These are phyloP conservation scores for Galaxea fascicularis DNA, from an alignment of 92 coral and sea anemone genomes.

Conservation along the genomic window DNA sequence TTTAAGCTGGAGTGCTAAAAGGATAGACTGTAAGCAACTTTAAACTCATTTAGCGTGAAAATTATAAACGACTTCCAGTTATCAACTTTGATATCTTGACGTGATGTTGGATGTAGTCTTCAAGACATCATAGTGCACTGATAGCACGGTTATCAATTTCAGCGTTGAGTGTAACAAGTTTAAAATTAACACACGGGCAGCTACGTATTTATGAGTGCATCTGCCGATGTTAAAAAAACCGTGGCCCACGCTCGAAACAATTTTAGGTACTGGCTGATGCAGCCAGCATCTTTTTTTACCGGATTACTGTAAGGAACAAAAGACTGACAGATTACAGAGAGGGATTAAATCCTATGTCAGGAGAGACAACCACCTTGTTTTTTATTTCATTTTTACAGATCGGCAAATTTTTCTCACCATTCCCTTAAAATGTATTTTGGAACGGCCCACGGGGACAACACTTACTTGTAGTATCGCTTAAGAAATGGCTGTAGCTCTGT, in stretches of 20 bases:
- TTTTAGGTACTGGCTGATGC: neutral
- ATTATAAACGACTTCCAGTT: constrained; percentile 16
- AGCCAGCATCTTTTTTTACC: neutral
- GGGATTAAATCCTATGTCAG: neutral
- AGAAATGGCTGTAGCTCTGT: neutral
- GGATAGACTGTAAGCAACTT: constrained; percentile 47
- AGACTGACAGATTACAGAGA: constrained; percentile 1
- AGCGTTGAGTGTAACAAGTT: constrained; percentile 35
- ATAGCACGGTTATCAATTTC: constrained; percentile 49
- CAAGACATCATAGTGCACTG: constrained; percentile 26
- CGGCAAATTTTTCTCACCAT: neutral
- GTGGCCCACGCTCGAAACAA: neutral
- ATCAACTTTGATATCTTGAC: constrained; percentile 41
- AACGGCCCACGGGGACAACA: too few relatives aligned
- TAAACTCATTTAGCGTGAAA: constrained; percentile 43
- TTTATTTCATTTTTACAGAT: neutral
- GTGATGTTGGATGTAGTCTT: constrained; percentile 9
- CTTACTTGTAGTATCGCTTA: too few relatives aligned
- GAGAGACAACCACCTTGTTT: neutral
- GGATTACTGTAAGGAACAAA: neutral
- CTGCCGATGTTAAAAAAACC: neutral
- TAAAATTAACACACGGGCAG: neutral
- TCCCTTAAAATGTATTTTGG: neutral
- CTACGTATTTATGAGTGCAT: neutral
- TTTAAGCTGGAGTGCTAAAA: constrained; percentile 50